These are phyloP conservation scores for Mastigias papua DNA, from an alignment of 30 jellyfish, hydroid and myxozoan genomes.

Conservation along the genomic window DNA sequence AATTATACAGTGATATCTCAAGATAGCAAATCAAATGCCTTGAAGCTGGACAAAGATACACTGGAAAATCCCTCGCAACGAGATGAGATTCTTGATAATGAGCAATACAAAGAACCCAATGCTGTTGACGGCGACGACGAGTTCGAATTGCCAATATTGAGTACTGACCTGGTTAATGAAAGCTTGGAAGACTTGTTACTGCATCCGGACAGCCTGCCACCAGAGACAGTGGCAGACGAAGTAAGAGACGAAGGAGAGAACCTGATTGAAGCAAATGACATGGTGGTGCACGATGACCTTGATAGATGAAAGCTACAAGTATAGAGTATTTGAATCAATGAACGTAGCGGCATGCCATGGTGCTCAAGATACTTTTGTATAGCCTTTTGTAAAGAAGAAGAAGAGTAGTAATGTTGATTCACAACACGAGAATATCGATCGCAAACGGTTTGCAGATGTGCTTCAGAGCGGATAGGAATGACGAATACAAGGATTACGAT, in stretches of 20 bases:
- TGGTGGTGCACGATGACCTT: constrained; percentile 61
- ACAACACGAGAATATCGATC: no score
- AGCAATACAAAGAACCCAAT: constrained; percentile 1
- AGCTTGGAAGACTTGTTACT: constrained; percentile 35
- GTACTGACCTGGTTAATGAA: constrained; percentile 4
- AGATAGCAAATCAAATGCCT: neutral
- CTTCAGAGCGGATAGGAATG: no score
- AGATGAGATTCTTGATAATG: constrained; percentile 36
- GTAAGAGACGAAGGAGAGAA: constrained; percentile 14
- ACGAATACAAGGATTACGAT: no score
- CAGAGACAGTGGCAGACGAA: constrained; percentile 66
- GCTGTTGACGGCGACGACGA: constrained; percentile 27
- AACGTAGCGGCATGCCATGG: neutral
- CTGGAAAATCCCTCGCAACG: constrained; percentile 19
- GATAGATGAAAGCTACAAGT: constrained; percentile 4
- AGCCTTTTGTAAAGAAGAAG: neutral
- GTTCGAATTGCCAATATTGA: neutral
- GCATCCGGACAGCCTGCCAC: constrained; percentile 61
- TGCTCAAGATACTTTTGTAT: neutral
- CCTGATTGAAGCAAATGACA: neutral
- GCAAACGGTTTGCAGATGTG: no score
- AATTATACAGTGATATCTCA: neutral
- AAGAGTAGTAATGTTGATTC: no score
- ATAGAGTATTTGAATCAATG: neutral
- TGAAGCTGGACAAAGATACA: neutral